Evolutionary conservation across 2,113 vertebrate genomes (phyloP), one percentile per base, ranked within the genome.

Genomic region (Lophotis ruficrista): DNA sequence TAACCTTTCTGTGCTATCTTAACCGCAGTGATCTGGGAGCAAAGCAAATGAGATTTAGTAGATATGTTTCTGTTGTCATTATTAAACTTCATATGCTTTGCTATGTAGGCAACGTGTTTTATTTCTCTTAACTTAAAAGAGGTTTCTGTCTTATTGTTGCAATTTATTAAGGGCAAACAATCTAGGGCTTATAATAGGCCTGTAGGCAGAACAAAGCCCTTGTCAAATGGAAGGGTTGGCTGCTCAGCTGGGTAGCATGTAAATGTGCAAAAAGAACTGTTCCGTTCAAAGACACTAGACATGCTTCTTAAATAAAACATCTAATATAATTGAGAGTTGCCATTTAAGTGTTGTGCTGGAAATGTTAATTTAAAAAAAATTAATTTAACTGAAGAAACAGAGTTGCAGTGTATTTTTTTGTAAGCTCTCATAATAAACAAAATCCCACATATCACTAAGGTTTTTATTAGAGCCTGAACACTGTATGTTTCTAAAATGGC

Each of bases 221-320:
- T 96, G 90, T 97, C 95, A 97, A 97, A 96, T 89, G 87, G 89
- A 97, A 97, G 88, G 91, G 93, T 90, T 87, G 95, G 88, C 95
- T 92, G 91, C 95, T 98, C 87, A 98, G 84, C 90, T 96, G 96
- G 90, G 87, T 96, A 96, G 97, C 95, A 94, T 79, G 86, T 95
- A 97, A 95, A 96, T 97, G 91, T 94, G 94, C 96, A 96, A 95
- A 93, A 97, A 90, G 94, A 94, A 95, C 83, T 62, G 83, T 88
- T 96, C 78, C 69, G 82, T 96, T 97, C 95, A 83, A 86, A 96
- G 93, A 93, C 77, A 93, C 89, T 89, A 96, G 91, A 97, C 85
- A 97, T 77, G 91, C 90, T 97, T 97, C 97, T 96, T 90, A 97
- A 97, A 97, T 91, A 97, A 97, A 97, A 93, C 91, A 90, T 95